Conservation (phyloP, 2,797 vertebrate genomes). For the Loriculus beryllinus region DNA sequence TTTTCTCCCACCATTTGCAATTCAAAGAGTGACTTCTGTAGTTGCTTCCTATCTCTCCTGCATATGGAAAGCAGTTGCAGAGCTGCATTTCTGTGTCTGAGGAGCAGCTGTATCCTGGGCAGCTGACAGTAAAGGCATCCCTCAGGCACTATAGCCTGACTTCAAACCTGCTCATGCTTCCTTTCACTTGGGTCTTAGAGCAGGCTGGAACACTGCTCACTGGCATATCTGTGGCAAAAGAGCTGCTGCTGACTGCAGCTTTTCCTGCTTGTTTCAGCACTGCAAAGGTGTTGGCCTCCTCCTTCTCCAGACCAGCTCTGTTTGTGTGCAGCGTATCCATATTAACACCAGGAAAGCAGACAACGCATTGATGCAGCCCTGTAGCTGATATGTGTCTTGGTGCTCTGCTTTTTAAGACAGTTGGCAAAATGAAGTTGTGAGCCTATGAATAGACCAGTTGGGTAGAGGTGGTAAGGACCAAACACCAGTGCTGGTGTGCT, state of each 20-base stretch:
- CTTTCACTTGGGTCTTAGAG: neutral
- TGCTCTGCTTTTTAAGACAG: neutral
- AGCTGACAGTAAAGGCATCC: neutral
- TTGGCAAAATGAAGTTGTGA: neutral
- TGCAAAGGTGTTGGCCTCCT: neutral
- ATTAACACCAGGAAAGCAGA: neutral
- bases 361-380: fast-evolving
- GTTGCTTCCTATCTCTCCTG: neutral
- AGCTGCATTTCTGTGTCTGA: neutral
- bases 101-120: neutral
- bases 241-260: neutral
- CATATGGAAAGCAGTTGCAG: neutral
- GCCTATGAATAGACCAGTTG: neutral
- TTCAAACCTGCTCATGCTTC: neutral
- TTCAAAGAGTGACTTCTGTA: neutral
- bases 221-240: neutral
- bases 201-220: neutral
- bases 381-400: neutral
- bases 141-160: neutral
- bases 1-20: neutral
- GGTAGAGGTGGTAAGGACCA: neutral
- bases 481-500: neutral
- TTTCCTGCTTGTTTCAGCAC: neutral
- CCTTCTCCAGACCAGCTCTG: neutral
- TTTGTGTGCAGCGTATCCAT: neutral